phyloP scores from a whole-genome alignment of 2,113 vertebrate species.

The Eurypyga helias region DNA sequence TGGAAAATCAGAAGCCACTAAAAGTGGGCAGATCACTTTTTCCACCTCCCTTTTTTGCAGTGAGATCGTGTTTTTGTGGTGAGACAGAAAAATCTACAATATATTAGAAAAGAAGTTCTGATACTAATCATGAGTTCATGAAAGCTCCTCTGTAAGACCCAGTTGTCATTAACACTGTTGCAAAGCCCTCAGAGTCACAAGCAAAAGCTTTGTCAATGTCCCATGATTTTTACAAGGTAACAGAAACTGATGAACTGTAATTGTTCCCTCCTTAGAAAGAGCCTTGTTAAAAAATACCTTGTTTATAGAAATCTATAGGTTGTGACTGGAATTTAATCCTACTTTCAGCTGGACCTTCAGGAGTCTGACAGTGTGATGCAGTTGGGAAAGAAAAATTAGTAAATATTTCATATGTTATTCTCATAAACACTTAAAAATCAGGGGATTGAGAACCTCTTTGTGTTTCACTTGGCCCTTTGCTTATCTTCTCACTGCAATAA shows the following conservation, averaged over 20 bases:
- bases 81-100: background rate
- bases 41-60: background rate
- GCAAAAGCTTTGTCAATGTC: background rate
- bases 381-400: background rate
- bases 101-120: background rate
- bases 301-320: background rate
- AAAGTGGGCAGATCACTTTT: background rate
- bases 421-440: background rate
- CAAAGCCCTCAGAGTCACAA: background rate
- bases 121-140: background rate
- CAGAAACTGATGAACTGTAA: background rate
- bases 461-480: background rate
- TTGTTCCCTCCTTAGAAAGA: background rate
- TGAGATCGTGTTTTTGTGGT: background rate
- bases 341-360: background rate
- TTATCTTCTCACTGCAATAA: background rate
- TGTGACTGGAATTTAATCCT: background rate
- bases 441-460: background rate
- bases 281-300: background rate
- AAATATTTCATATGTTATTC: background rate
- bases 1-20: background rate
- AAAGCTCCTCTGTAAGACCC: background rate
- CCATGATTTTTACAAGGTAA: background rate
- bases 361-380: background rate
- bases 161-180: background rate